A percentile compares a stretch with the other conserved stretches of the same genome.
These are phyloP conservation scores for Heliocidaris tuberculata DNA, from an alignment of 35 echinoderm and acorn worm species.

Conservation along the genomic window DNA sequence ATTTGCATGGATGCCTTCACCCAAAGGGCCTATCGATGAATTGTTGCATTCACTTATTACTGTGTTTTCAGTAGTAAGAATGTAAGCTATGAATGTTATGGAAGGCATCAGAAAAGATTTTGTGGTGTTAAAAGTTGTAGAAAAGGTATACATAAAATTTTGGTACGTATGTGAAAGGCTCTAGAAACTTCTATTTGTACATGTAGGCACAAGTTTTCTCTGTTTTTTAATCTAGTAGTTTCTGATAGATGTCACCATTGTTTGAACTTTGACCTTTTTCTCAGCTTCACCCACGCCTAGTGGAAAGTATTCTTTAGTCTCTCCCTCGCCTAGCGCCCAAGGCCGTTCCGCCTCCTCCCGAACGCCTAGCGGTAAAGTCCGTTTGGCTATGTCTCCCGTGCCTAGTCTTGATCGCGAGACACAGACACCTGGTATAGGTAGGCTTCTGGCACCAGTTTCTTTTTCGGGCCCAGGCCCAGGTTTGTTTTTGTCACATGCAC, in stretches of 20 bases:
- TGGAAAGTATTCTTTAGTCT: neutral
- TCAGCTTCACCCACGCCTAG: conserved; percentile 39
- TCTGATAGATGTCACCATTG: neutral
- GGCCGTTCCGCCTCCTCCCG: neutral
- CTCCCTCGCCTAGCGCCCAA: neutral
- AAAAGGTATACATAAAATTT: neutral
- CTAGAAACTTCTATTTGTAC: neutral
- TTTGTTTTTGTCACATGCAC: neutral
- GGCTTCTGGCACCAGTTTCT: conserved; percentile 16
- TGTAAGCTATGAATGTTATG: no score
- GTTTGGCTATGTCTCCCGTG: neutral
- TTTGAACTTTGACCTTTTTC: neutral
- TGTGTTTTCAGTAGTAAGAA: neutral
- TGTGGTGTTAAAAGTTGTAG: neutral
- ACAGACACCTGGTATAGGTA: conserved; percentile 37
- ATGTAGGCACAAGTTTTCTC: neutral
- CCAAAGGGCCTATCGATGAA: neutral
- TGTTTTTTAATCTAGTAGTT: neutral
- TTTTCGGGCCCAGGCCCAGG: neutral
- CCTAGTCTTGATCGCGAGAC: conserved; percentile 10
- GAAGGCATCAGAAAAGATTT: no score
- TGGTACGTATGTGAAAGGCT: neutral
- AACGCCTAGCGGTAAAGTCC: neutral
- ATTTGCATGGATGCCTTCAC: neutral
- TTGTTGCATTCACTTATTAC: neutral